These are phyloP conservation scores for Onychomys leucogaster DNA, from an alignment of 2,797 vertebrate genomes.

Conservation along the genomic window DNA sequence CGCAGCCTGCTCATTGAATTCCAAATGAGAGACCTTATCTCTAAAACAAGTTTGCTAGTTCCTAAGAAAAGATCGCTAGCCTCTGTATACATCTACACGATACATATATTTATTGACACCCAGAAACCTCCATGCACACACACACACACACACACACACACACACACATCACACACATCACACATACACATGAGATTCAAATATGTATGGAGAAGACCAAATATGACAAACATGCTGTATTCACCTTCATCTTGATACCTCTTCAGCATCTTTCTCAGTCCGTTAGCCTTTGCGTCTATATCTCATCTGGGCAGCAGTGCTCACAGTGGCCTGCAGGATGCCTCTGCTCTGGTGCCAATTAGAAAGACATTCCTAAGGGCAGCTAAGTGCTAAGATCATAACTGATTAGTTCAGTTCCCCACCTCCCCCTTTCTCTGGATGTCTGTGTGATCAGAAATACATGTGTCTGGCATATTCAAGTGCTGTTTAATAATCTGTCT, in stretches of 20 bases:
- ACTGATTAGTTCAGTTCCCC: neutral
- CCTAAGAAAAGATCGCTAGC: no score
- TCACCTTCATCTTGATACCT: neutral
- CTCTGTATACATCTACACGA: neutral
- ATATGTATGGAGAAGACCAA: neutral
- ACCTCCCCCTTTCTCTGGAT: neutral
- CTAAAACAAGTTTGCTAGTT: neutral
- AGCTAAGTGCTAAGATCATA: neutral
- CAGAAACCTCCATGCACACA: no score
- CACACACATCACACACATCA: neutral
- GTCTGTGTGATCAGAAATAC: neutral
- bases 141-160: neutral
- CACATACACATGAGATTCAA: neutral
- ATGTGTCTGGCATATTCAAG: neutral
- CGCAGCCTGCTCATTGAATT: neutral
- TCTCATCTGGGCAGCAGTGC: neutral
- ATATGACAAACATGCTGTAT: neutral
- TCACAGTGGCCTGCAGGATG: rapidly evolving
- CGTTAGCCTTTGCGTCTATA: neutral
- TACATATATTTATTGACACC: no score
- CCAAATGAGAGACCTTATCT: neutral
- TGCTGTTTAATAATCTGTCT: neutral
- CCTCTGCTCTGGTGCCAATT: neutral
- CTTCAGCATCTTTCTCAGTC: neutral
- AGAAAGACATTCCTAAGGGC: neutral